These are phyloP conservation scores for Diplazon laetatorius DNA, from an alignment of 2,888 invertebrate genomes.

Conservation along the genomic window DNA sequence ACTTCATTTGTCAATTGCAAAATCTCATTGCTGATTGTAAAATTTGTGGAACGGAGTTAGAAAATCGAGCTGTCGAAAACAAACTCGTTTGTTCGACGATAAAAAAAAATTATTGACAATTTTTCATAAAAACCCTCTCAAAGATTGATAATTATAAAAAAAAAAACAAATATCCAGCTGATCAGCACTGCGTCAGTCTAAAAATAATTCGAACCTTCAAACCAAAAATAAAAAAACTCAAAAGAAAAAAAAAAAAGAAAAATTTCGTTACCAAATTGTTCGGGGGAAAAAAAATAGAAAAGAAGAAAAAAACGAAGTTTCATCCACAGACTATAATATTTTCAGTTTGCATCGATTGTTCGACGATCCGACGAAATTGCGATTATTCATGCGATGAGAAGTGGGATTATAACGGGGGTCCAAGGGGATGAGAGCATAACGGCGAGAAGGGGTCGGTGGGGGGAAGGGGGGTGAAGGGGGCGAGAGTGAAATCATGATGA, in stretches of 20 bases:
- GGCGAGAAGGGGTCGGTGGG: no score
- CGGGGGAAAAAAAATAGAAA: background rate
- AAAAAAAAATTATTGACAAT: no score
- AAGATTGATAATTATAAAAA: no score
- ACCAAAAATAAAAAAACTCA: background rate
- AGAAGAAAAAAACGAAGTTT: background rate
- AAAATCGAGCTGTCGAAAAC: background rate
- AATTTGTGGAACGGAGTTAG: background rate
- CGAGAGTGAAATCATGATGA: constrained; percentile 39
- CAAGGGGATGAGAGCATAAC: constrained; percentile 31
- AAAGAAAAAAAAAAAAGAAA: constrained; percentile 2
- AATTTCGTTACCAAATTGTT: no score
- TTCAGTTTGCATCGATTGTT: constrained; percentile 2
- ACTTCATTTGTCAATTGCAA: background rate
- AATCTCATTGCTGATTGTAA: background rate
- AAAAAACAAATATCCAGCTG: no score
- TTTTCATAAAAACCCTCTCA: no score
- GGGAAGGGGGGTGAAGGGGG: constrained; percentile 16
- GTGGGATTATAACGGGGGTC: constrained; percentile 2
- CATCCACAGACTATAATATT: background rate
- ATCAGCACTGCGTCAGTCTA: no score
- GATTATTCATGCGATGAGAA: constrained; percentile 30
- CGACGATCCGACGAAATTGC: constrained; percentile 9
- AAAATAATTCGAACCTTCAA: no score
- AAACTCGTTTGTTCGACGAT: no score